Evolutionary conservation across 1,140 invertebrate genomes (phyloP).

Genomic region (Zaprionus taronus): DNA sequence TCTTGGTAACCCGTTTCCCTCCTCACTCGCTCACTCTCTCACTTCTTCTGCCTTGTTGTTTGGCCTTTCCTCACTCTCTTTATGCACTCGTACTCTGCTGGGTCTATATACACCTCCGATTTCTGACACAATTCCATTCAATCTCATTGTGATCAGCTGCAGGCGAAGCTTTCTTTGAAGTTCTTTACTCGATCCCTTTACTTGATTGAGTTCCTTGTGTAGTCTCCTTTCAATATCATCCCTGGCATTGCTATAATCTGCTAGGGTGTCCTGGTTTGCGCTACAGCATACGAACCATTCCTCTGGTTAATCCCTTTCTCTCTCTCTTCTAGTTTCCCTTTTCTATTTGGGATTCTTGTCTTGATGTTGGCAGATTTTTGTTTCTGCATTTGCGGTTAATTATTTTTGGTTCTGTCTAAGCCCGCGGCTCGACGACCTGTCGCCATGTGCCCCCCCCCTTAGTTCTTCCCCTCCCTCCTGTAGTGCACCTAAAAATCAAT

Average conservation of each 20-base stretch:
- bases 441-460: background rate
- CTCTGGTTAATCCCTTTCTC: background rate
- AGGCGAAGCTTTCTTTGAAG: background rate
- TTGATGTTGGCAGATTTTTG: constrained; percentile 43
- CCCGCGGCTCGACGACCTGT: constrained; percentile 12
- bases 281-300: background rate
- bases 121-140: background rate
- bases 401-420: constrained; percentile 44
- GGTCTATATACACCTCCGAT: background rate
- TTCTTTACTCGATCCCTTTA: background rate
- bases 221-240: background rate
- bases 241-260: background rate
- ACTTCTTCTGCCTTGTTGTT: background rate
- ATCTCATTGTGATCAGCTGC: background rate
- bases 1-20: background rate
- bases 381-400: constrained; percentile 59
- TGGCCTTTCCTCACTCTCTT: background rate
- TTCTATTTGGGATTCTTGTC: constrained; percentile 12
- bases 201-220: background rate
- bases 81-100: background rate
- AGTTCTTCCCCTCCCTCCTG: background rate
- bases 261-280: background rate
- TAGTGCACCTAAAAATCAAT: constrained; percentile 57
- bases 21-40: background rate
- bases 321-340: background rate